A percentile compares a stretch with the other conserved stretches of the same genome.
Conservation (phyloP, 2,888 invertebrate species). For the Silvanus unidentatus region DNA sequence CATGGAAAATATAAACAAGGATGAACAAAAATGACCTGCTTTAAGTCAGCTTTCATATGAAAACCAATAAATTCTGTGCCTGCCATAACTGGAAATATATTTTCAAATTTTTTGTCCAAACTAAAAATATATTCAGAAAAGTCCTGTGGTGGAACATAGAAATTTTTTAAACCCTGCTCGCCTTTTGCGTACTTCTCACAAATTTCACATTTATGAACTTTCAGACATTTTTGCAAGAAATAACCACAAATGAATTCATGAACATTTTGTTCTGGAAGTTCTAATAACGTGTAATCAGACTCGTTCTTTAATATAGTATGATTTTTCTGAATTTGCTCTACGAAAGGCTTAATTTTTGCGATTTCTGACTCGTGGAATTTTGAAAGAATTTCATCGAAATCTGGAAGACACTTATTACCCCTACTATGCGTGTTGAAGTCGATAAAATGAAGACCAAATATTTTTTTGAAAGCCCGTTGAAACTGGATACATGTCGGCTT, state of each 20-base stretch:
- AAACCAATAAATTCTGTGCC: too few species aligned
- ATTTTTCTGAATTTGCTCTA: not conserved
- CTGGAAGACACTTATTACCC: not conserved
- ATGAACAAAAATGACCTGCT: too few species aligned
- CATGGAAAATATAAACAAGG: too few species aligned
- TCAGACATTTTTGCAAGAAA: not conserved
- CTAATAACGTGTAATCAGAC: too few species aligned
- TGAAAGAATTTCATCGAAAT: not conserved
- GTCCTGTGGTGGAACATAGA: too few species aligned
- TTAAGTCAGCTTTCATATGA: too few species aligned
- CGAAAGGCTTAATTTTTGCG: not conserved
- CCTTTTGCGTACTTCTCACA: not conserved
- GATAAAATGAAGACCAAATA: slow-evolving; percentile 5
- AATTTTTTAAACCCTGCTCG: not conserved
- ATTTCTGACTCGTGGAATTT: not conserved
- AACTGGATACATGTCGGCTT: slow-evolving; percentile 14
- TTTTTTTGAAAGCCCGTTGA: slow-evolving; percentile 9
- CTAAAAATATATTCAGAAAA: too few species aligned
- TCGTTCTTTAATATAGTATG: too few species aligned
- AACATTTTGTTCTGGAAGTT: not conserved
- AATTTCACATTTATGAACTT: not conserved
- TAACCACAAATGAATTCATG: not conserved
- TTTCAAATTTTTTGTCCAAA: too few species aligned
- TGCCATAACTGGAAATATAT: too few species aligned
- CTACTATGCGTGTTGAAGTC: not conserved